Evolutionary conservation across 2,888 invertebrate species (phyloP).

Genomic region (Epirrhoe tristata): DNA sequence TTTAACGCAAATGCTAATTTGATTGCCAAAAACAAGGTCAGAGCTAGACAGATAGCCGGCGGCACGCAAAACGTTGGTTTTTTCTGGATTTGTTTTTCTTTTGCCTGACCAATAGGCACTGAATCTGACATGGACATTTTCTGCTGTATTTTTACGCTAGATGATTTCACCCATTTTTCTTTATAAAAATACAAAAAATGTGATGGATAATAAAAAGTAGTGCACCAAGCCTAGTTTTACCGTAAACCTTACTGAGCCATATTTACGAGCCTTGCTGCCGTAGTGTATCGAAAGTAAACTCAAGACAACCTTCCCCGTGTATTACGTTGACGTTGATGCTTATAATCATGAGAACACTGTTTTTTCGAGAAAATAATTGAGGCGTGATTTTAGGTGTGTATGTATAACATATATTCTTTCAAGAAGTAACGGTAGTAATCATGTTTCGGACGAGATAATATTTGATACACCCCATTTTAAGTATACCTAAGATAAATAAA

Average conservation of each 20-base stretch:
- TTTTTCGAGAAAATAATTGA: too few species aligned
- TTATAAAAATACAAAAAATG: not conserved
- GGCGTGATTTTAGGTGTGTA: too few species aligned
- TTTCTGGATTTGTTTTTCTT: constrained; percentile 1
- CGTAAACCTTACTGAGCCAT: constrained; percentile 31
- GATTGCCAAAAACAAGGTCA: constrained; percentile 24
- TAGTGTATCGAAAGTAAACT: constrained; percentile 20
- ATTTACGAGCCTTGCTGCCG: constrained; percentile 26
- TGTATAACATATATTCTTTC: too few species aligned
- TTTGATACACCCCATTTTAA: constrained; percentile 5
- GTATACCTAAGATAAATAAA: constrained; percentile 31
- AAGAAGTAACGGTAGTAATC: not conserved
- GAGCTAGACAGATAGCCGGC: constrained; percentile 8
- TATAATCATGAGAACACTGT: too few species aligned
- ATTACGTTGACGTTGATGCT: too few species aligned
- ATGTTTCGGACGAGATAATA: constrained; percentile 2
- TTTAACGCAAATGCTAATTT: constrained; percentile 22
- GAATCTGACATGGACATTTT: not conserved
- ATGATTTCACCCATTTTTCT: not conserved
- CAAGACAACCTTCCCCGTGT: not conserved
- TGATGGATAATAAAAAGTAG: constrained; percentile 31
- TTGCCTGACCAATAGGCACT: not conserved
- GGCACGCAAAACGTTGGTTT: not conserved
- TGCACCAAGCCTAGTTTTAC: constrained; percentile 11
- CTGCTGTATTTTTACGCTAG: not conserved